Base-by-base conservation (phyloP, 2,888 invertebrate genomes). In the Hypercompe scribonia region DNA sequence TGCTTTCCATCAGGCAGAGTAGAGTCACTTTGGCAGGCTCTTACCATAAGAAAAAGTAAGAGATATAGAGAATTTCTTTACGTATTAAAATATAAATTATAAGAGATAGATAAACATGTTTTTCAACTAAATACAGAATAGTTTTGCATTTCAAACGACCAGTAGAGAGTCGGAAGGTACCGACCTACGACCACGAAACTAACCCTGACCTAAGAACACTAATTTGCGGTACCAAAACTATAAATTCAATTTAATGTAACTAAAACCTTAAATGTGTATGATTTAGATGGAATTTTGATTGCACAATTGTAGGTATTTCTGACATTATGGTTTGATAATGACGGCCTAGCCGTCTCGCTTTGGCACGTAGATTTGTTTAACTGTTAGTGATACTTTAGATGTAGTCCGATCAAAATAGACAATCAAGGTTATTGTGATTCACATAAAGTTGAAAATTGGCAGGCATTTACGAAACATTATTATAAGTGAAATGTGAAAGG, bases 181-280 rank as follows among this genome's bases (percentile, higher is more conserved):
- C 46, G 67, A 13, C 34, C 39, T 81, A 79, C 82, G 82, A 78
- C 76, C 64, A 70, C 61, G 31, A n/a, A 68, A 63, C 74, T 10
- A 79, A 73, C 82, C 84, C 76, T 82, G 82, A 82, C 82, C 84
- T 73, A 74, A 65, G 65, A n/a, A 39, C 64, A 68, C 18, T 18
- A 36, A 67, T 15, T 54, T 24, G 39, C 66, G n/a, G 8, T 8
- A 15, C 54, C 31, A 63, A 33, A 68, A 63, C 10, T 65, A 31
- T 39, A n/a, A 67, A 5, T 28, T 36, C 18, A 21, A n/a, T n/a
- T n/a, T 36, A 42, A 24, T 15, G n/a, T 31, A 34, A 65, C 63
- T 66, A 21, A 7, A 24, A 73, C 39, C 33, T 39, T 31, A 13
- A 54, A 67, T 66, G 34, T 65, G 50, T 50, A 2, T 5, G 11